Percentiles rank a stretch among this genome's conserved stretches.
These are phyloP conservation scores for Hapalemur alaotrensis DNA, from an alignment of 2,797 vertebrate genomes.

Conservation along the genomic window DNA sequence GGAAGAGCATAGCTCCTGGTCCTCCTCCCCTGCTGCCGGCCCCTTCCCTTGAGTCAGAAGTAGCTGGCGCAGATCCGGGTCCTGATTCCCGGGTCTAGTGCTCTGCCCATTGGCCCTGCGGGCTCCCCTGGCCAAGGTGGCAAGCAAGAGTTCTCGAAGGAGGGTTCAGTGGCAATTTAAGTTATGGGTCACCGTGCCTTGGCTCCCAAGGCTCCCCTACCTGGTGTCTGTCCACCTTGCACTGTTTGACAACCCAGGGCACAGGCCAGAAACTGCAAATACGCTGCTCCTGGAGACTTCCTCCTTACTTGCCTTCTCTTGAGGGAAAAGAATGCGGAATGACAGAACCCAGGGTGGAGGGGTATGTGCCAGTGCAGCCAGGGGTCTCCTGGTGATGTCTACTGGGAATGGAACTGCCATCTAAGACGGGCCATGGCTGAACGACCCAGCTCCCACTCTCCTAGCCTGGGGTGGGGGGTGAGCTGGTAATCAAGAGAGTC, in stretches of 20 bases:
- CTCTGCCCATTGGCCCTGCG: not conserved
- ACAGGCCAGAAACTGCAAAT: not conserved
- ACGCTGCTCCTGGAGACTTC: not conserved
- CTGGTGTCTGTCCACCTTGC: not conserved
- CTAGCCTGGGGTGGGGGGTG: not conserved
- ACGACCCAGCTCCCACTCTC: not conserved
- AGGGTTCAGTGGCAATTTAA: not conserved
- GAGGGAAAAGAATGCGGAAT: not conserved
- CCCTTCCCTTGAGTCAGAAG: not conserved
- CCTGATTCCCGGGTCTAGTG: not conserved
- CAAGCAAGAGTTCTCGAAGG: not conserved
- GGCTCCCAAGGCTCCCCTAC: not conserved
- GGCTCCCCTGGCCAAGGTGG: not conserved
- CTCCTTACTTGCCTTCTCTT: not conserved
- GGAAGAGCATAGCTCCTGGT: not conserved
- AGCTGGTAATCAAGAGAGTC: not conserved
- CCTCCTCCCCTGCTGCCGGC: not conserved
- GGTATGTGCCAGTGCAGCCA: not conserved
- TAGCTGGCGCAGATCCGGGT: not conserved
- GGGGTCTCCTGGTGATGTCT: not conserved
- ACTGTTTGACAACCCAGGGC: not conserved
- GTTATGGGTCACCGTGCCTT: not conserved
- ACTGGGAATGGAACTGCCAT: not conserved
- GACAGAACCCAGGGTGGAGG: not conserved
- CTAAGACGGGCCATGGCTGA: not conserved